Evolutionary conservation across 1,140 invertebrate genomes (phyloP), one percentile per base, ranked within the genome.

Genomic region (Bombus pyrosoma): DNA sequence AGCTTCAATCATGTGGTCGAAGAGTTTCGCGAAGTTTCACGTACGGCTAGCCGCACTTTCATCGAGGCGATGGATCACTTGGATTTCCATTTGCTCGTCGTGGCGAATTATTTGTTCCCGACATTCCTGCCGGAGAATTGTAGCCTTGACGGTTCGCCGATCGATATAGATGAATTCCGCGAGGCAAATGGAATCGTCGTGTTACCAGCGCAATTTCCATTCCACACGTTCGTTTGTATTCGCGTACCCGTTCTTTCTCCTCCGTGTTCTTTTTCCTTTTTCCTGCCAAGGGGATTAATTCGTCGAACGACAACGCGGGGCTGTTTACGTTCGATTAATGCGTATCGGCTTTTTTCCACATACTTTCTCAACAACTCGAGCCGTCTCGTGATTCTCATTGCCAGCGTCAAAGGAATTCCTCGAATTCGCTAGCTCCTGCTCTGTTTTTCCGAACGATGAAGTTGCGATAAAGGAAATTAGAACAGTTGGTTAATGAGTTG

Each of bases 121-220:
- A 15, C 73, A 41, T 64, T 47, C 18, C 22, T 13, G 25, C 10
- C 28, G 8, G 3, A n/a, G n/a, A 10, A 47, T 76, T 39, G 62
- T 68, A 73, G 43, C 59, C 57, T 81, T 28, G 80, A 66, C 41
- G 71, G 39, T 62, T 28, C 13, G 12, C 43, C 41, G 47, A 77
- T 84, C 82, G 82, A 77, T 83, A 73, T 75, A 72, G 13, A 81
- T 47, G 47, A 22, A 81, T 83, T 68, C 62, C 72, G 43, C 71
- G 32, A 73, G 25, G 47, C 32, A 62, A 62, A 39, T 53, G 41
- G 41, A 82, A 82, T 6, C 71, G 32, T 75, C 34, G 62, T 22
- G 71, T 62, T 62, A 28, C 32, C 6, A 57, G 22, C 22, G 32
- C 32, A 39, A 66, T 75, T 82, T 82, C 32, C 81, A 66, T 75